Base-by-base conservation (phyloP, 1,140 invertebrate species). In the Calliopsis andreniformis region DNA sequence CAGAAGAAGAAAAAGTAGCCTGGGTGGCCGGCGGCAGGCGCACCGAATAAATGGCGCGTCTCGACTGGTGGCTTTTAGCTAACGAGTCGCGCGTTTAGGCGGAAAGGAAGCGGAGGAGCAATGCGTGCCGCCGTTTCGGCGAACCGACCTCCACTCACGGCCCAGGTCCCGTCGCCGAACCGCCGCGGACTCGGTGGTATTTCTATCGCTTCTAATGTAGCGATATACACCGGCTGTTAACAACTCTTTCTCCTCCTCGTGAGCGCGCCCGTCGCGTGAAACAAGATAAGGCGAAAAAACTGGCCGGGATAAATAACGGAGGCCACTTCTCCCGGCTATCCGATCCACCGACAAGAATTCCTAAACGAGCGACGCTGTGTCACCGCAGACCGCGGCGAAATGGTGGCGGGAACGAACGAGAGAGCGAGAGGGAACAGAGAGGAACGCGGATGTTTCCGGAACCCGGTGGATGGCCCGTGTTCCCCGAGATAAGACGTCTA, bases 361-460 rank as follows among this genome's bases (percentile, higher is more conserved):
- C 49, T 77, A 76, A 83, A 79, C 71, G 71, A 79, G 47, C 55
- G 28, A n/a, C 43, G 59, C 45, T 59, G 25, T 30, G 61, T 59
- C 62, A 51, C 56, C 28, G 23, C 32, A 20, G 25, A 14, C 20
- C 20, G 25, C 28, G 35, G 35, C 35, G 42, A n/a, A 23, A 43
- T 5, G 12, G 6, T 10, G 45, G 2, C 3, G 8, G 30, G 3
- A 1, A 5, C 6, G n/a, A 55, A 25, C 25, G 32, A 4, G 35
- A 14, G 35, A 35, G 6, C 6, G 30, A 59, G 23, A 35, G 8
- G 35, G 35, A 39, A 39, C 10, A 28, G 32, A 14, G 58, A 66
- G 78, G 58, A 72, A 72, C 77, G 82, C 72, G 81, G 63, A 80
- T 61, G 68, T 84, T 84, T 83, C 78, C 82, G 81, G 81, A 72